phyloP scores from a whole-genome alignment of 2,113 vertebrate genomes.

The Pampusana beccarii region DNA sequence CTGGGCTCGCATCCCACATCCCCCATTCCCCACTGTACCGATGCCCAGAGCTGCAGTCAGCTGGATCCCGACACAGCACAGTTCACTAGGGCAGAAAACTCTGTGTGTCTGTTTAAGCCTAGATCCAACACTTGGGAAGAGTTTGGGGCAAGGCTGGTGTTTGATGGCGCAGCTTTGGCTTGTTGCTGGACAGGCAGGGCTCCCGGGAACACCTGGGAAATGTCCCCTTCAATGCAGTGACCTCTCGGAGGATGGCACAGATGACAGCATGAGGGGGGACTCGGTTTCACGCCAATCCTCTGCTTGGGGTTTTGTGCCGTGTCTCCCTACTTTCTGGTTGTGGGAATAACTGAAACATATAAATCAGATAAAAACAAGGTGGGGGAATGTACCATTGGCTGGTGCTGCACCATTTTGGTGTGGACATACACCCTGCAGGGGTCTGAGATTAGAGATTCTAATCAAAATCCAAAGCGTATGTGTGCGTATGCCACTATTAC shows the following conservation, averaged over 20 bases:
- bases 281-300: not conserved
- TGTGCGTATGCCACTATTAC: no score
- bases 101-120: not conserved
- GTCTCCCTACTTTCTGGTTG: not conserved
- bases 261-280: fast-evolving
- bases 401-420: not conserved
- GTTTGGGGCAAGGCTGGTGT: not conserved
- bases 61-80: not conserved
- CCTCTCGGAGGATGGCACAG: not conserved
- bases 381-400: not conserved
- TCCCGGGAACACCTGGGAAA: not conserved
- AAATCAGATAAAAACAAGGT: not conserved
- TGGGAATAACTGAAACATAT: not conserved
- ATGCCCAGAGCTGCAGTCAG: not conserved
- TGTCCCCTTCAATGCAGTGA: fast-evolving
- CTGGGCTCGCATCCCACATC: not conserved
- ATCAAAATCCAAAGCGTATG: not conserved
- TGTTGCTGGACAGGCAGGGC: no score
- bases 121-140: not conserved
- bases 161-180: not conserved
- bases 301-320: fast-evolving
- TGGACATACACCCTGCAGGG: not conserved
- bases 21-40: fast-evolving
- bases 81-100: not conserved
- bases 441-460: not conserved